Percentiles rank a stretch among this genome's conserved stretches.
These are phyloP conservation scores for Bradypus variegatus DNA, from an alignment of 2,797 vertebrate genomes.

Conservation along the genomic window DNA sequence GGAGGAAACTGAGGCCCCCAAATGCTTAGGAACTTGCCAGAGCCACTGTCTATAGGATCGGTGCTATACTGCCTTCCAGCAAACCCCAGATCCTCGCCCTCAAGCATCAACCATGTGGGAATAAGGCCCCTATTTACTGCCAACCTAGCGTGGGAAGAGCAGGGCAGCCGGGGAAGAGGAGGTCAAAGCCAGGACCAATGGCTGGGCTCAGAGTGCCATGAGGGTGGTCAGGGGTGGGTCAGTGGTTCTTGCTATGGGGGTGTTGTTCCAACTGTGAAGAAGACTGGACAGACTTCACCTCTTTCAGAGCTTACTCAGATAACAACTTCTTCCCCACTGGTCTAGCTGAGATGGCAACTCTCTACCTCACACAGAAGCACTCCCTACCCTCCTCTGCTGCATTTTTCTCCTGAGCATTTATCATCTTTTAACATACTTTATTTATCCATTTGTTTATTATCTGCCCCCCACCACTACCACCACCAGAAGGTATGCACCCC, in stretches of 20 bases:
- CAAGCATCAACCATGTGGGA: neutral
- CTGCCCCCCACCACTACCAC: neutral
- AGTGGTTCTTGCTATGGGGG: neutral
- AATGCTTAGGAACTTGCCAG: neutral
- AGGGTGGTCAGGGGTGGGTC: neutral
- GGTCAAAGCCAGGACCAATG: neutral
- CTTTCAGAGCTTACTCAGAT: neutral
- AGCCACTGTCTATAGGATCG: neutral
- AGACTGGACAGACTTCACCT: neutral
- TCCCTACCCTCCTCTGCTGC: neutral
- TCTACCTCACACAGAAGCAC: rapidly evolving
- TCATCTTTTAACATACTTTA: neutral
- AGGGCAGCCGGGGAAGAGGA: neutral
- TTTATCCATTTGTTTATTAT: neutral
- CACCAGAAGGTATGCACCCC: neutral
- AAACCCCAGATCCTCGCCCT: neutral
- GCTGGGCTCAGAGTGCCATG: neutral
- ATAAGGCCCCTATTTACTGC: neutral
- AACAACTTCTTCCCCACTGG: neutral
- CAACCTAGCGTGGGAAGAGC: neutral
- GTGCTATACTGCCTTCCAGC: neutral
- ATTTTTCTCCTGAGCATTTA: neutral
- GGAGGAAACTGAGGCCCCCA: neutral
- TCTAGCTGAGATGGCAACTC: neutral
- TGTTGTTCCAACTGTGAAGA: rapidly evolving